Conservation (phyloP, 1,140 invertebrate species). For the Leptinotarsa defecta region DNA sequence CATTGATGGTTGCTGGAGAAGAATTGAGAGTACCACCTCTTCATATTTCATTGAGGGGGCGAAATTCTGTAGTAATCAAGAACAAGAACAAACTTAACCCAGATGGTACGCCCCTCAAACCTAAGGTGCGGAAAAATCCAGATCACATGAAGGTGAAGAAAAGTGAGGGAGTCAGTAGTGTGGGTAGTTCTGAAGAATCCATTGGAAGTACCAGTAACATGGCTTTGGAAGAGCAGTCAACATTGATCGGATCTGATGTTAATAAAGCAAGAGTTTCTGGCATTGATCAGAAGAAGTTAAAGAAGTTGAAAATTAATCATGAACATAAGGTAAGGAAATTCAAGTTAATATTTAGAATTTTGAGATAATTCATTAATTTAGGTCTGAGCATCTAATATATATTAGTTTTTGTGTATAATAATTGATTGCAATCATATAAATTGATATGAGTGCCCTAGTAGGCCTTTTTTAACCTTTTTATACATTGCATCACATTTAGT, state of each 20-base stretch:
- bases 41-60: slow-evolving; percentile 84
- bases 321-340: slow-evolving; percentile 35
- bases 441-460: too few relatives aligned
- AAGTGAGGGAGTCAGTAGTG: slow-evolving; percentile 4
- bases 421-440: too few relatives aligned
- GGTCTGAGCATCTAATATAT: too few relatives aligned
- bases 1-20: slow-evolving; percentile 58
- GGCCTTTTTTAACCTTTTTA: too few relatives aligned
- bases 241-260: neutral
- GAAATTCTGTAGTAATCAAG: slow-evolving; percentile 86
- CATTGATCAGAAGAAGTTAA: slow-evolving; percentile 47
- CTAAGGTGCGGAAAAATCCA: slow-evolving; percentile 58
- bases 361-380: too few relatives aligned
- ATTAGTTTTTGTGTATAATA: too few relatives aligned
- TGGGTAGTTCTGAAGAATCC: slow-evolving; percentile 1
- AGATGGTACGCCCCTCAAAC: slow-evolving; percentile 44
- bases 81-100: slow-evolving; percentile 61
- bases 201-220: slow-evolving; percentile 17
- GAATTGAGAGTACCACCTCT: slow-evolving; percentile 85
- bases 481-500: too few relatives aligned
- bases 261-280: slow-evolving; percentile 9
- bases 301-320: slow-evolving; percentile 58
- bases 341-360: neutral
- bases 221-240: slow-evolving; percentile 2
- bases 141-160: slow-evolving; percentile 49